These are phyloP conservation scores for Tamandua tetradactyla DNA, from an alignment of 2,797 vertebrate species.

Conservation along the genomic window DNA sequence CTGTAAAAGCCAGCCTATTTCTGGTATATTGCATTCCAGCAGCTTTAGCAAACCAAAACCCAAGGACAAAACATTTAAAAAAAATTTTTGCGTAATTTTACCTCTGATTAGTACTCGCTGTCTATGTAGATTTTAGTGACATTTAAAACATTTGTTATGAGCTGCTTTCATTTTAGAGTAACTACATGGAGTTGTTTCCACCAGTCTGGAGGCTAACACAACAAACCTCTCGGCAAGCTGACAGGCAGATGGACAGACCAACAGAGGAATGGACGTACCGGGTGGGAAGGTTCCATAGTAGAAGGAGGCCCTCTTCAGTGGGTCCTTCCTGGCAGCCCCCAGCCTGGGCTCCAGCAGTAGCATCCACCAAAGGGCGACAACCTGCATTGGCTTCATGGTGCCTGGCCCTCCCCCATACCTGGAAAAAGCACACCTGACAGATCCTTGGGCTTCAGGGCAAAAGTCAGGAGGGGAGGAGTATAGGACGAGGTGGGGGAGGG, in stretches of 20 bases:
- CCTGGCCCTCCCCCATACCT: slow-evolving; percentile 42
- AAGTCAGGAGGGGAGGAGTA: neutral
- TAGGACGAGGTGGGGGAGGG: rapidly evolving
- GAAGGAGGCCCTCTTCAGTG: slow-evolving; percentile 94
- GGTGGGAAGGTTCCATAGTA: slow-evolving; percentile 95
- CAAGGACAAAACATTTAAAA: no score
- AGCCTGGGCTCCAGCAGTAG: slow-evolving; percentile 87
- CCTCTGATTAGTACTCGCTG: neutral
- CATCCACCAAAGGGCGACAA: slow-evolving; percentile 84
- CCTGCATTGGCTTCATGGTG: slow-evolving; percentile 76
- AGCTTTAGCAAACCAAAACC: no score
- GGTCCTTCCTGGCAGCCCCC: slow-evolving; percentile 88
- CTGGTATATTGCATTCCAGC: no score
- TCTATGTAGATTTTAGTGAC: neutral
- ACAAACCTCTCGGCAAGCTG: neutral
- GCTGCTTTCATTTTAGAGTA: neutral
- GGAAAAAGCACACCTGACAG: slow-evolving; percentile 78
- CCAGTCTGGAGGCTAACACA: neutral
- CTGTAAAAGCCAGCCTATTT: no score
- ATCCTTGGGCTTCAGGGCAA: neutral
- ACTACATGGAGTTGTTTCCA: neutral
- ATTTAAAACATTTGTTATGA: neutral
- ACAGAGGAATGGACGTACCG: slow-evolving; percentile 84
- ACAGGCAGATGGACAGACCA: neutral
- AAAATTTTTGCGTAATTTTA: neutral